A percentile compares a stretch with the other conserved stretches of the same genome.
Conservation (phyloP, 2,113 vertebrate species). For the Climacteris rufus region DNA sequence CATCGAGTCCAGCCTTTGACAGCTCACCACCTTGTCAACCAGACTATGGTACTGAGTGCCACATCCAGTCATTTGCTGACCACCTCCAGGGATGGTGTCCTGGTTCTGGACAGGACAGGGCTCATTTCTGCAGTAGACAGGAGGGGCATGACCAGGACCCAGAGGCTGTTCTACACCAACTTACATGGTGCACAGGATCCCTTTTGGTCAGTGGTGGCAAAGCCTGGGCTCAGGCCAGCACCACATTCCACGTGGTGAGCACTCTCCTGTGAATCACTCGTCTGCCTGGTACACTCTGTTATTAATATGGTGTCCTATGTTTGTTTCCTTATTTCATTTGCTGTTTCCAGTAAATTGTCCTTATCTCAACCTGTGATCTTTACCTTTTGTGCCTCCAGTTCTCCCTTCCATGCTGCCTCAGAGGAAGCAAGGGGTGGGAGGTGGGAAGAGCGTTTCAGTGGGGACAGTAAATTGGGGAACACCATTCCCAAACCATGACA, state of each 20-base stretch:
- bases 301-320: not conserved
- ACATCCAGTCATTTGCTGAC: rapidly evolving
- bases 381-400: not conserved
- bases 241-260: rapidly evolving
- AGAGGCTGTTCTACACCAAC: not conserved
- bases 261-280: not conserved
- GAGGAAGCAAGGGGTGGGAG: not conserved
- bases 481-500: not conserved
- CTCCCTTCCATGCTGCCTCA: rapidly evolving
- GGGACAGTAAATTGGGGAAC: not conserved
- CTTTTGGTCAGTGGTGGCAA: not conserved
- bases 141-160: not conserved
- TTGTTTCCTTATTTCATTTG: not conserved
- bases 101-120: not conserved
- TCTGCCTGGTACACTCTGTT: not conserved
- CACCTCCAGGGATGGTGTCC: not conserved
- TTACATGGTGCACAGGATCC: not conserved
- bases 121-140: not conserved
- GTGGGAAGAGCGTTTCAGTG: not conserved
- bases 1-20: rapidly evolving
- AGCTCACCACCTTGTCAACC: not conserved
- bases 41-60: not conserved
- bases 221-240: not conserved
- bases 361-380: not conserved
- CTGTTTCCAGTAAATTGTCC: not conserved